phyloP scores from a whole-genome alignment of 2,113 vertebrate species.

The Phalacrocorax carbo region DNA sequence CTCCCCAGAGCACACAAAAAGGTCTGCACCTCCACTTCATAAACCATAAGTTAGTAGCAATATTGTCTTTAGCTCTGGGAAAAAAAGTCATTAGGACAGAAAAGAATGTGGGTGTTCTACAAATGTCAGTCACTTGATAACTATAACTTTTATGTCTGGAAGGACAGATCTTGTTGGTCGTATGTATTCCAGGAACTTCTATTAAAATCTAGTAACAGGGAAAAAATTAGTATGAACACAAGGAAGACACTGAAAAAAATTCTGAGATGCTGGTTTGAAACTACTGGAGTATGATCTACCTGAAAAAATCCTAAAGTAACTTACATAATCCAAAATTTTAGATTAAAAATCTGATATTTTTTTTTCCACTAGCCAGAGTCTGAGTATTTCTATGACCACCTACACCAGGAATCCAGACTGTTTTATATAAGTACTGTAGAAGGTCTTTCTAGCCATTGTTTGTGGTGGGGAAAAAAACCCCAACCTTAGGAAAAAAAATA shows the following conservation, averaged over 20 bases:
- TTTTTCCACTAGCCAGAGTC: not conserved
- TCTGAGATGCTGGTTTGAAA: not conserved
- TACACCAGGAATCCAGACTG: not conserved
- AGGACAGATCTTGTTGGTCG: not conserved
- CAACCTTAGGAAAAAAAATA: not conserved
- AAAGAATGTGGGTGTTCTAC: not conserved
- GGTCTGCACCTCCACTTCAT: not conserved
- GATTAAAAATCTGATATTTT: not conserved
- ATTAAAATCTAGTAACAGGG: not conserved
- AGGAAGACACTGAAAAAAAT: not conserved
- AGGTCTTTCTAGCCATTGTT: not conserved
- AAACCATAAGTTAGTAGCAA: not conserved
- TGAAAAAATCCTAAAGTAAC: not conserved
- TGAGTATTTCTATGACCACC: not conserved
- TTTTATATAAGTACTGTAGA: not conserved
- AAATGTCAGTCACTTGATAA: not conserved
- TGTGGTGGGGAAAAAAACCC: too few species aligned
- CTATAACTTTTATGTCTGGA: not conserved
- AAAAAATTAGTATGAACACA: not conserved
- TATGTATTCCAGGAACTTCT: not conserved
- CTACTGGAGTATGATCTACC: not conserved
- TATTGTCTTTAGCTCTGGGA: not conserved
- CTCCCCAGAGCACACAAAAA: not conserved
- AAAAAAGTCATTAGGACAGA: not conserved
- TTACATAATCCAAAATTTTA: not conserved